Conservation (phyloP, 2,797 vertebrate species). For the Phoxinus dragarum region DNA sequence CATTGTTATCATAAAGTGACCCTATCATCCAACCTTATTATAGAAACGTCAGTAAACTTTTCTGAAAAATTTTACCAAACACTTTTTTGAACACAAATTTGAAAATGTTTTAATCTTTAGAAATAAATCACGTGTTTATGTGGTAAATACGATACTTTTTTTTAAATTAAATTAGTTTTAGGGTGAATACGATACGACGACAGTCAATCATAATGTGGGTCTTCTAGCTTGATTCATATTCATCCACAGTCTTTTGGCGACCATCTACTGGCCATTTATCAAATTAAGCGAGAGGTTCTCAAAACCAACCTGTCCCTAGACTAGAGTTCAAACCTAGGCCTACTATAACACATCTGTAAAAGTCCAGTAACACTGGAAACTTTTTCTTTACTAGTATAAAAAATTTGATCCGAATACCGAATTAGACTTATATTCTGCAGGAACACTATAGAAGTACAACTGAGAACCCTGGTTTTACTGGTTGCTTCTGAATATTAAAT, state of each 20-base stretch:
- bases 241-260: not conserved
- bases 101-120: too few relatives aligned
- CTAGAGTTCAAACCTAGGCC: too few relatives aligned
- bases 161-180: too few relatives aligned
- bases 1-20: too few relatives aligned
- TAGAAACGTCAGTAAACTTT: not conserved
- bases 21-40: not conserved
- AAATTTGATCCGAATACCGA: not conserved
- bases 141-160: not conserved
- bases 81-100: too few relatives aligned
- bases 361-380: not conserved
- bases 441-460: not conserved
- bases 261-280: not conserved
- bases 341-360: too few relatives aligned
- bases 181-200: too few relatives aligned
- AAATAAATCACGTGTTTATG: not conserved
- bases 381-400: not conserved
- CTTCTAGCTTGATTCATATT: not conserved
- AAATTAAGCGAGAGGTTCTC: not conserved
- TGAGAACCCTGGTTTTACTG: not conserved
- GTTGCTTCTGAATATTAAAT: not conserved
- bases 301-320: too few relatives aligned
- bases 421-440: not conserved
- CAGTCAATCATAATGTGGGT: too few relatives aligned
- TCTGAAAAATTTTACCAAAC: not conserved